Conservation (phyloP, 2,888 invertebrate species). For the Netelia fuscicornis region DNA sequence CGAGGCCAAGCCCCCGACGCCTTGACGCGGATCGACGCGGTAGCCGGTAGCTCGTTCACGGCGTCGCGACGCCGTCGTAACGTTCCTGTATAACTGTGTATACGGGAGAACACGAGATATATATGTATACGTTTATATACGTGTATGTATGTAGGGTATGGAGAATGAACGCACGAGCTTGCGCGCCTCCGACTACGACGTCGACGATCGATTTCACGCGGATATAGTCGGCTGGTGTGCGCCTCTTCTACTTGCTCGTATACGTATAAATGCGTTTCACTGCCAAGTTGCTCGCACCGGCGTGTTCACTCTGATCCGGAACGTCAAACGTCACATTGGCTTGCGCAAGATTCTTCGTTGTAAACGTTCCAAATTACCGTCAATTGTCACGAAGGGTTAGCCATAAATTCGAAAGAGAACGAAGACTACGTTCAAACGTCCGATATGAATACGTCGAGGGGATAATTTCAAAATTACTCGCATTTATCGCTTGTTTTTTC, state of each 20-base stretch:
- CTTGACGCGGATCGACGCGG: conserved; percentile 41
- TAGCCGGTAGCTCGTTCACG: conserved; percentile 37
- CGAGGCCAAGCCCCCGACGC: conserved; percentile 43
- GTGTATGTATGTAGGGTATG: not conserved
- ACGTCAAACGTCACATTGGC: no score
- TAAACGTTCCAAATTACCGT: no score
- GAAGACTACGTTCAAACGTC: no score
- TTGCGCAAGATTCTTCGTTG: no score
- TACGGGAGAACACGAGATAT: not conserved
- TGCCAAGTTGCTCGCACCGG: no score
- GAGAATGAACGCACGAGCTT: conserved; percentile 30
- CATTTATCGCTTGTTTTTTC: no score
- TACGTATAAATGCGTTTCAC: not conserved
- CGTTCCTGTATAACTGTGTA: conserved; percentile 10
- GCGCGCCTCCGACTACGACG: conserved; percentile 53
- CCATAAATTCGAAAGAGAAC: no score
- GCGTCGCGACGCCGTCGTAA: conserved; percentile 40
- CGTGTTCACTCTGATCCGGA: no score
- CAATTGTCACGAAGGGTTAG: no score
- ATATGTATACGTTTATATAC: not conserved
- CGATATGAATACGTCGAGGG: no score
- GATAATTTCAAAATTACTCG: no score
- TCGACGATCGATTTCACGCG: conserved; percentile 56
- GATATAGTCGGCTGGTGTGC: conserved; percentile 23
- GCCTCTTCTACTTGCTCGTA: not conserved